Conservation (phyloP, 2,888 invertebrate genomes). For the Alentia gelatinosa region DNA sequence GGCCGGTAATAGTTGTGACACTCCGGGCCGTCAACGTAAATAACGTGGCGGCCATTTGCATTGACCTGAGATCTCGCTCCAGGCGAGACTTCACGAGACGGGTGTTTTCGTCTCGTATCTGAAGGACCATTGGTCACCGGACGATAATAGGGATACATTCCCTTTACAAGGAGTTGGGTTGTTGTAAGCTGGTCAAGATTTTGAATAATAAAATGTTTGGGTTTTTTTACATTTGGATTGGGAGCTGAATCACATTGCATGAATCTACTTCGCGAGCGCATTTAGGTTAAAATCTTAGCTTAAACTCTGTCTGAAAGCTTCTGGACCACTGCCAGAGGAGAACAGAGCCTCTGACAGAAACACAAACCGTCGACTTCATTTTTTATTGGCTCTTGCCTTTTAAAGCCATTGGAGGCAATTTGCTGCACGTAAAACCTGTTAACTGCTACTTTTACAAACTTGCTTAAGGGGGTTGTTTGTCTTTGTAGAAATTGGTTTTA, state of each 20-base stretch:
- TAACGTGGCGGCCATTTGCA: conserved; percentile 30
- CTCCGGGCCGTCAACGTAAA: conserved; percentile 34
- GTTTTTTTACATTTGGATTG: neutral
- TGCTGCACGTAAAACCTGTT: neutral
- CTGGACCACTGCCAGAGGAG: neutral
- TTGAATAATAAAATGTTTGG: neutral
- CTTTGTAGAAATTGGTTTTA: too few species aligned
- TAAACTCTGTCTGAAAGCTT: neutral
- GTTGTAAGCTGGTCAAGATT: neutral
- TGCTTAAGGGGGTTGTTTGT: too few species aligned
- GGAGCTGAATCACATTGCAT: neutral
- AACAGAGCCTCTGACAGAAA: neutral
- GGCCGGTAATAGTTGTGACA: conserved; percentile 15
- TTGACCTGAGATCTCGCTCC: neutral
- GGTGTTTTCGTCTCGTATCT: neutral
- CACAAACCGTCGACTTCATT: neutral
- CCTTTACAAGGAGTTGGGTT: neutral
- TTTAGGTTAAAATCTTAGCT: neutral
- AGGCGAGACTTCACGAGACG: neutral
- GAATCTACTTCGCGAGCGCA: neutral
- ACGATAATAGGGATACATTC: neutral
- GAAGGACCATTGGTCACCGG: neutral
- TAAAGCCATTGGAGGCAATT: neutral
- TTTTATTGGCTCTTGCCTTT: conserved; percentile 1
- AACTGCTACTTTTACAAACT: neutral